Base-by-base conservation (phyloP, 2,888 invertebrate genomes). In the Lacanobia wlatinum region DNA sequence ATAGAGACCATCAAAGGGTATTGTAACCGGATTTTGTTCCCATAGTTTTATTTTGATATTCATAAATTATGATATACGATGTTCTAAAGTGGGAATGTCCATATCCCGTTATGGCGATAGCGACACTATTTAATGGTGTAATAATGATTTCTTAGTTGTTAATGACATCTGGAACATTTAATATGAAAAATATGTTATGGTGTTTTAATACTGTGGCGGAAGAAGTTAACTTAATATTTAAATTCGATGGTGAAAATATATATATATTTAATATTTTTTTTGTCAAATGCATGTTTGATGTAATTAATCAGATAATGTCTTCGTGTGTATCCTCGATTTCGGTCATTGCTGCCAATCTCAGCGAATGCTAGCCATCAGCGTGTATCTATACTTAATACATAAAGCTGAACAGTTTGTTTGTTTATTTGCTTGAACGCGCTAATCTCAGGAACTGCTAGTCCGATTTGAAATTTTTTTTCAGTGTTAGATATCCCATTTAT, bases 1-100 rank as follows among this genome's bases (percentile, higher is more conserved):
- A 80, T 81, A 80, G 82, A 85, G 78, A 83, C 79, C 87, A 90
- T 94, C 93, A 93, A 93, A 94, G 91, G 79, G 80, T 86, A 86
- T 85, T 86, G 85, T 78, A 82, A 84, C 90, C 89, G 89, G 89
- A 89, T 87, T 83, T 87, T 73, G 65, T 83, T 76, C 75, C 76
- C 83, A 84, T 87, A 85, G 83, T 89, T 87, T 88, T 87, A 88
- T 89, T 88, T 88, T 70, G 55, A 83, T 85, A 85, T 81, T n/a
- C 82, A 87, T 87, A 88, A 87, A 88, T 87, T 87, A 86, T 90
- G 87, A 89, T 87, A 72, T 73, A 89, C 74, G 83, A 72, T 70
- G 56, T 63, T 78, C 77, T 84, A 85, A 87, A 88, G 71, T 76
- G 73, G 65, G 81, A 87, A 84, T 83, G 75, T 65, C 73, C 63